Conservation (phyloP, 37 sponge, comb jelly and placozoan genomes). For the Haliclona indistincta region DNA sequence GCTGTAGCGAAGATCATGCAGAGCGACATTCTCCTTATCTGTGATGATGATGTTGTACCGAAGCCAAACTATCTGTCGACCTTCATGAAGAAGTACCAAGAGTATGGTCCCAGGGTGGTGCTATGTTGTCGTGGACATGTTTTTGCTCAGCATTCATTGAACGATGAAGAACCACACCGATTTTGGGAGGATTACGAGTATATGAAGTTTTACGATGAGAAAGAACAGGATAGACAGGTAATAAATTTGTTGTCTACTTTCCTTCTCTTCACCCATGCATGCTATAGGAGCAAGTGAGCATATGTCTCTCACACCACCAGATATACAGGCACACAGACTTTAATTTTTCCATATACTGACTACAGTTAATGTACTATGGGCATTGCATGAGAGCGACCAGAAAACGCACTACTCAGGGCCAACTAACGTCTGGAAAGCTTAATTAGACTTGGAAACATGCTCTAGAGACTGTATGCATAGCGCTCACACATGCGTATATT, state of each 20-base stretch:
- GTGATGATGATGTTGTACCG: conserved; percentile 70
- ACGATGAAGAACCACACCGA: conserved; percentile 51
- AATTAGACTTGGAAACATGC: no score
- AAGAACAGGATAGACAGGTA: conserved; percentile 24
- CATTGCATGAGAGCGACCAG: no score
- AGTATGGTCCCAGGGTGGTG: conserved; percentile 60
- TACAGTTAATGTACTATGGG: no score
- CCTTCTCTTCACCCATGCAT: background rate
- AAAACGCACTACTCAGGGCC: no score
- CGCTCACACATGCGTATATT: no score
- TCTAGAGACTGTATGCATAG: no score
- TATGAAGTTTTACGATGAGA: conserved; percentile 20
- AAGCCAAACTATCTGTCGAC: conserved; percentile 25
- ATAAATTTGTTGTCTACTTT: background rate
- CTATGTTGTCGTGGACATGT: conserved; percentile 67
- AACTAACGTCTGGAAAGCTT: no score
- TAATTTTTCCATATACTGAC: no score
- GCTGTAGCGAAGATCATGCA: conserved; percentile 53
- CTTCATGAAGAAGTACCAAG: conserved; percentile 39
- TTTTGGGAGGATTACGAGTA: conserved; percentile 44
- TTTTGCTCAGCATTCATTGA: conserved; percentile 21
- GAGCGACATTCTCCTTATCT: conserved; percentile 57
- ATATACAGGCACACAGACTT: no score
- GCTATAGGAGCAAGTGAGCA: no score
- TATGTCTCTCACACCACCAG: no score